These are phyloP conservation scores for Eulemur rubriventer DNA, from an alignment of 2,797 vertebrate genomes.

Conservation along the genomic window DNA sequence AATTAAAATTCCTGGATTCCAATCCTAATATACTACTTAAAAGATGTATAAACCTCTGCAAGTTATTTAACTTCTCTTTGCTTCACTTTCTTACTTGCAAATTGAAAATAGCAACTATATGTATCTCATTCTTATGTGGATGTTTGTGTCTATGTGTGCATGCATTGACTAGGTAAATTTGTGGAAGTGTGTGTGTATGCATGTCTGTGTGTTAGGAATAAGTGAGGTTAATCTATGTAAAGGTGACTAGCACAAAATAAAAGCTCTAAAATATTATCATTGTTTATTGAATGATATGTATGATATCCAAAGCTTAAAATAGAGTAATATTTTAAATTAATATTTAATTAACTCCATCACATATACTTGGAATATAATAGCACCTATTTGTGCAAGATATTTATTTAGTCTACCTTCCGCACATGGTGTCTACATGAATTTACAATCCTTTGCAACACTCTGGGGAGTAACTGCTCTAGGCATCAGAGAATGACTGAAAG, in stretches of 20 bases:
- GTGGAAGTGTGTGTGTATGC: neutral
- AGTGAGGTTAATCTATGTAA: neutral
- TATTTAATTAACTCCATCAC: neutral
- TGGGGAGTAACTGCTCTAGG: conserved; percentile 18
- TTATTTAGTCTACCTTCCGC: neutral
- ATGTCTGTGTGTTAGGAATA: neutral
- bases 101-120: neutral
- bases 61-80: neutral
- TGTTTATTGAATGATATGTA: neutral
- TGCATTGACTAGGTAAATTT: neutral
- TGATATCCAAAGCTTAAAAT: neutral
- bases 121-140: neutral
- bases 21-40: neutral
- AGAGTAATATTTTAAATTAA: neutral
- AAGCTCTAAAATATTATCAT: neutral
- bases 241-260: neutral
- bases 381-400: neutral
- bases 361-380: neutral
- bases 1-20: neutral
- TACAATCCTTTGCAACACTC: conserved; percentile 25
- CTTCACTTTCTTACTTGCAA: neutral
- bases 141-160: neutral
- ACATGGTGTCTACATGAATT: neutral
- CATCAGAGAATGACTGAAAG: conserved; percentile 48
- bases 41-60: neutral